phyloP scores from a whole-genome alignment of 92 coral and sea anemone genomes.

The Hydrozoanthus gracilis region DNA sequence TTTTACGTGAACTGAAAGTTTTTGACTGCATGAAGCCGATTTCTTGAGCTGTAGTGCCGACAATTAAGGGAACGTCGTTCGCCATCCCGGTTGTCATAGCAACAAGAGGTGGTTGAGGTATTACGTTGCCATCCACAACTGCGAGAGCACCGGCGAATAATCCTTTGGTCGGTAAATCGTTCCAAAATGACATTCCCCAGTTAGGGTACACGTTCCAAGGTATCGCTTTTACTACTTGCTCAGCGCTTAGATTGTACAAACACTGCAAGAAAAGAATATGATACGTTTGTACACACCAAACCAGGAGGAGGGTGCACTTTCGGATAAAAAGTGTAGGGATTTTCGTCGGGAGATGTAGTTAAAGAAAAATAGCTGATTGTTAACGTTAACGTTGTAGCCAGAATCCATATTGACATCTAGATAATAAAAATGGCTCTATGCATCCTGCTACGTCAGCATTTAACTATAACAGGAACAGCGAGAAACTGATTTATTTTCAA shows the following conservation, averaged over 20 bases:
- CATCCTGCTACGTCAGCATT: too few species aligned
- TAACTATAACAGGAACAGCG: too few species aligned
- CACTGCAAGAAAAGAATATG: conserved; percentile 22
- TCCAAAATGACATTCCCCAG: conserved; percentile 55
- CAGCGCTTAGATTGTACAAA: conserved; percentile 42
- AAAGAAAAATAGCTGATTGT: too few species aligned
- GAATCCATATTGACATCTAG: too few species aligned
- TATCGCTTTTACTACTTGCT: conserved; percentile 54
- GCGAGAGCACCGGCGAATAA: conserved; percentile 65
- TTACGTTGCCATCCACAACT: conserved; percentile 64
- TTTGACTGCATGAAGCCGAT: conserved; percentile 45
- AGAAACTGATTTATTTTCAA: too few species aligned
- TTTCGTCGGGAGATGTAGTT: too few species aligned
- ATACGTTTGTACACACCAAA: too few species aligned
- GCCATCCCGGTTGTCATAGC: conserved; percentile 56
- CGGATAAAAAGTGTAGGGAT: too few species aligned
- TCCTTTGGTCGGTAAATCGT: conserved; percentile 67
- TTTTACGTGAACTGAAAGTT: conserved; percentile 44
- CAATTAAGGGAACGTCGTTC: conserved; percentile 67
- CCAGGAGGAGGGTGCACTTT: too few species aligned
- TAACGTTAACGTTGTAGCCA: too few species aligned
- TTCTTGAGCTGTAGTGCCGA: conserved; percentile 79
- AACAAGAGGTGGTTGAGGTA: conserved; percentile 68
- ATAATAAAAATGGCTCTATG: too few species aligned
- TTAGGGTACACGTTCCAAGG: conserved; percentile 76